Evolutionary conservation across 2,888 invertebrate genomes (phyloP).

Genomic region (Sesamia inferens): DNA sequence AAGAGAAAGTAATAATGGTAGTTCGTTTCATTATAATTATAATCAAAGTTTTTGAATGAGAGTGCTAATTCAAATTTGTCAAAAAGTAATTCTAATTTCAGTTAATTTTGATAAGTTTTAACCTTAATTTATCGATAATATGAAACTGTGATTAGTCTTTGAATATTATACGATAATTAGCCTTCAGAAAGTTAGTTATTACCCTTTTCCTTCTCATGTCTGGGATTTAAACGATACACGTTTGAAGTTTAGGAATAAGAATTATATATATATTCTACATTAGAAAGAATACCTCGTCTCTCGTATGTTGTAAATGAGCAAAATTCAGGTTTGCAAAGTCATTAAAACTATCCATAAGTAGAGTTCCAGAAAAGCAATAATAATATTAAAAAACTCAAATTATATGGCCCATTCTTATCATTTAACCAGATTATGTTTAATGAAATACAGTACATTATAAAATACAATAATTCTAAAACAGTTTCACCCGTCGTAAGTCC

Average conservation of each 20-base stretch:
- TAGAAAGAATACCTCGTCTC: too few relatives aligned
- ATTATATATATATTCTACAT: too few relatives aligned
- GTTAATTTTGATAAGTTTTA: not conserved
- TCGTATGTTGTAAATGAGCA: too few relatives aligned
- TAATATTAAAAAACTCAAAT: not conserved
- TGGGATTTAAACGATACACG: not conserved
- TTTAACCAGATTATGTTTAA: too few relatives aligned
- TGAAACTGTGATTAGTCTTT: not conserved
- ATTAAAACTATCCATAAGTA: not conserved
- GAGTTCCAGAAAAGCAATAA: not conserved
- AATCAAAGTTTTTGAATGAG: conserved; percentile 26
- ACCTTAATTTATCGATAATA: conserved; percentile 5
- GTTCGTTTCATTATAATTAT: conserved; percentile 8
- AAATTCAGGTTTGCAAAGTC: not conserved
- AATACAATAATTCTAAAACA: not conserved
- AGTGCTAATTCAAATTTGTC: not conserved
- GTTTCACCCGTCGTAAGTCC: not conserved
- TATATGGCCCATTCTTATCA: not conserved
- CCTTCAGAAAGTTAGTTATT: not conserved
- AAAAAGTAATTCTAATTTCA: too few relatives aligned
- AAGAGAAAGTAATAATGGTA: not conserved
- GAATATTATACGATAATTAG: too few relatives aligned
- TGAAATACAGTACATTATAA: not conserved
- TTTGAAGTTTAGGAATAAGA: not conserved
- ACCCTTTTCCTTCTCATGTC: not conserved